Evolutionary conservation across 2,797 vertebrate genomes (phyloP), one percentile per base, ranked within the genome.

Genomic region (Gadopsis marmoratus): DNA sequence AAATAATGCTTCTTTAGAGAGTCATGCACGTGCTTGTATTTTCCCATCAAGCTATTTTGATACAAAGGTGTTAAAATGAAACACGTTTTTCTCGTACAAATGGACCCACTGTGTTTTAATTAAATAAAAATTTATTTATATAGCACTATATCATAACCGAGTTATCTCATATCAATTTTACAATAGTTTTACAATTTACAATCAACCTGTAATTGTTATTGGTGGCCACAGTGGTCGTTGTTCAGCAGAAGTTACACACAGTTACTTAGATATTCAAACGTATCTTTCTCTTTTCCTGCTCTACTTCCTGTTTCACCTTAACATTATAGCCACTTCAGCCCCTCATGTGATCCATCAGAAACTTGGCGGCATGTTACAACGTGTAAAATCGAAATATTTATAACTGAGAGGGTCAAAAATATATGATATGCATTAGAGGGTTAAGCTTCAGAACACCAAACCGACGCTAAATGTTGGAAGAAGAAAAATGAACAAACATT

Each of bases 401-500:
- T 45, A 17, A 76, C 54, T 45, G 29, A 37, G 21, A 35, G 1
- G 6, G 10, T 47, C 16, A 17, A 1, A 55, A 21, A 47, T n/a
- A 64, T 14, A 5, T 47, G n/a, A 35, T 0, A 0, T 2, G 31
- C 12, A 75, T 43, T n/a, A 17, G 31, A 26, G 31, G 17, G 9
- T 56, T 50, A 54, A 67, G 21, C 19, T 11, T 59, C 17, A 51
- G 2, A 48, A 35, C 23, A 53, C 21, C 54, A 65, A 63, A 39
- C 31, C 4, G 0, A 33, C 26, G 21, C 17, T 43, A 33, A 14
- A 11, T 65, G 51, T 2, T 10, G 29, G 5, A 37, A 48, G n/a
- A 60, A n/a, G n/a, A n/a, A 26, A 26, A 26, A 26, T 26, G 41
- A 61, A 48, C 12, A 41, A 59, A 31, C 19, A 65, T 78, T 66